Evolutionary conservation across 2,113 vertebrate genomes (phyloP), one percentile per base, ranked within the genome.

Genomic region (Caranx ignobilis): DNA sequence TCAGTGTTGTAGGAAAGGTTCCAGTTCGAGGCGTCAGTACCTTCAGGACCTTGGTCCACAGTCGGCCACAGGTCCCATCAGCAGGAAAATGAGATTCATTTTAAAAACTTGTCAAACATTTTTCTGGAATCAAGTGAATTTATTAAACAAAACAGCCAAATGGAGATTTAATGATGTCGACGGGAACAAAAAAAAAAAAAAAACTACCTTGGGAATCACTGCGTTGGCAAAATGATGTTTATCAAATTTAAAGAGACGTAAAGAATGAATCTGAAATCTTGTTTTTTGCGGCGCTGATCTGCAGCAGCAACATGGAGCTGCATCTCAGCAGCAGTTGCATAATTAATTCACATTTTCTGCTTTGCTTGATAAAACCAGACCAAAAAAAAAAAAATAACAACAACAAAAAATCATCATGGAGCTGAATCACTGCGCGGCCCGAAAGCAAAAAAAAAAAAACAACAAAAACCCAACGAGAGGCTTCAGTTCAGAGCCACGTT

Each of bases 281-380:
- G 5, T 48, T 45, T 47, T 85, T 60, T 76, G 71, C 47, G 11
- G 75, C 18, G 15, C 55, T 71, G 75, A 77, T 79, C 81, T 86
- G 70, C 78, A 77, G 65, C 76, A 74, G 52, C 15, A 48, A 39
- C 65, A 55, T 50, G 35, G 52, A 79, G 59, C 54, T 43, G 64
- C 62, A 57, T 65, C 41, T 75, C 69, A 83, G 69, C 69, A 83
- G 69, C 73, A n/a, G 55, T 88, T 89, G 84, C 89, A 93, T 90
- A 81, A 80, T 90, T 57, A 75, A 52, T 83, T 81, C 71, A 83
- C 75, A 86, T 83, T 63, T 78, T 84, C 77, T 70, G 57, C 60
- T 68, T 77, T 4, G 39, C 74, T 61, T 50, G 16, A 78, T 74
- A 55, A 72, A 79, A 26, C 15, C 50, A 52, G 60, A 64, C 11